These are phyloP conservation scores for Epinephelus lanceolatus DNA, from an alignment of 2,113 vertebrate genomes.

Conservation along the genomic window DNA sequence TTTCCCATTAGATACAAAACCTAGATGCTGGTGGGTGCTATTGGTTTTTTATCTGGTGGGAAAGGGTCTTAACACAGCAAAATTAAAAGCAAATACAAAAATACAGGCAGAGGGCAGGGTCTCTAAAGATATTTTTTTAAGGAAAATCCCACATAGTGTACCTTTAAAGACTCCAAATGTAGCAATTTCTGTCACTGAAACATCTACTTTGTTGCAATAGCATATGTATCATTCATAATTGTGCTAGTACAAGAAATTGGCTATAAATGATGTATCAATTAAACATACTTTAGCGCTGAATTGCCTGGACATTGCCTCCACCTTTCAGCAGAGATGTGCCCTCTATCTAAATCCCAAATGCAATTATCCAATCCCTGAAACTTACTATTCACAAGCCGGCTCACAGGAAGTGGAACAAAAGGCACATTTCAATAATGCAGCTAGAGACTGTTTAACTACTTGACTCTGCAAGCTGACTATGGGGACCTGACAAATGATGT, in stretches of 20 bases:
- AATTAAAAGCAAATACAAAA: too few species aligned
- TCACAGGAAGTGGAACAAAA: slow-evolving; percentile 52
- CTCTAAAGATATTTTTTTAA: too few species aligned
- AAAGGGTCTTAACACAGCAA: too few species aligned
- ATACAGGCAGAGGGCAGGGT: too few species aligned
- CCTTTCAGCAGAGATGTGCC: slow-evolving; percentile 23
- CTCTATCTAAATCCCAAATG: slow-evolving; percentile 6
- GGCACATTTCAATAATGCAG: slow-evolving; percentile 51
- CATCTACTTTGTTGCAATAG: not conserved
- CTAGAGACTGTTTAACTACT: slow-evolving; percentile 52
- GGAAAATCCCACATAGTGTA: too few species aligned
- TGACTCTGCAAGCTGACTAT: slow-evolving; percentile 47
- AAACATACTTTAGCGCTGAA: slow-evolving; percentile 6
- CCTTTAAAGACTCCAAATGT: not conserved
- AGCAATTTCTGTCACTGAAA: not conserved
- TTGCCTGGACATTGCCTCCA: slow-evolving; percentile 7
- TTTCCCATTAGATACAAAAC: too few species aligned
- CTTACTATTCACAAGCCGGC: slow-evolving; percentile 32
- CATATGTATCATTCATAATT: not conserved
- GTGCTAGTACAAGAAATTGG: not conserved
- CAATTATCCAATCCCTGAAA: slow-evolving; percentile 32
- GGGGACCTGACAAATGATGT: slow-evolving; percentile 54
- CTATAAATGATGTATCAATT: slow-evolving; percentile 13
- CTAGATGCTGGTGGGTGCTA: too few species aligned
- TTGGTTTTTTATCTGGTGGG: too few species aligned